Evolutionary conservation across 64 coral and sea anemone genomes (phyloP).

Genomic region (Orbicella faveolata): DNA sequence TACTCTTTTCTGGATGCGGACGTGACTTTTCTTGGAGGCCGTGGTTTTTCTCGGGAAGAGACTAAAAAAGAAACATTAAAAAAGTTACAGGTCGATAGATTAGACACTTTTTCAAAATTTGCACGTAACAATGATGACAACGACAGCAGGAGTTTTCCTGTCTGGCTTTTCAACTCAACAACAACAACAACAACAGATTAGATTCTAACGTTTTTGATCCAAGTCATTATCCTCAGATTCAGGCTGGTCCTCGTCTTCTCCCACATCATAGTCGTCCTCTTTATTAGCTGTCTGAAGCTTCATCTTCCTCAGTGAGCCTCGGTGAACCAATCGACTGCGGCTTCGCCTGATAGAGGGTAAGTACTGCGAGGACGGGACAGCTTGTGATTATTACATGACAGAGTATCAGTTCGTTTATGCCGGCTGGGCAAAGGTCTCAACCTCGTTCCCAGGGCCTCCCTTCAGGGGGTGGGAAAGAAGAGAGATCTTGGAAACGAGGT

Average conservation of each 20-base stretch:
- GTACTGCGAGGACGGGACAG: neutral
- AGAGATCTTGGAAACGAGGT: no score
- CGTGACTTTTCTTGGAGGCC: conserved; percentile 65
- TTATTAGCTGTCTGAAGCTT: conserved; percentile 33
- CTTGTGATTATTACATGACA: neutral
- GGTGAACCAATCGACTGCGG: conserved; percentile 53
- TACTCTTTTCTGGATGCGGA: conserved; percentile 87
- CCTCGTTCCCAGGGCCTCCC: no score
- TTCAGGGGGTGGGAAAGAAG: no score
- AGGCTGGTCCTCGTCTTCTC: conserved; percentile 82
- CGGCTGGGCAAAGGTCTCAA: no score
- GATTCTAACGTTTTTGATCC: conserved; percentile 34
- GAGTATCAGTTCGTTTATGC: no score
- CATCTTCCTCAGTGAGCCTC: conserved; percentile 35
- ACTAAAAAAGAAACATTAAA: conserved; percentile 1
- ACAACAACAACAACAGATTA: neutral
- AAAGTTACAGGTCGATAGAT: neutral
- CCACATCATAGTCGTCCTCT: conserved; percentile 64
- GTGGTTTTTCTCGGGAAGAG: conserved; percentile 9
- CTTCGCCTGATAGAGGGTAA: conserved; percentile 54
- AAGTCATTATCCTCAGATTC: conserved; percentile 79
- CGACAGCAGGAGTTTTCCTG: no score
- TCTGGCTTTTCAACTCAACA: no score
- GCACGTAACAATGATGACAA: no score
- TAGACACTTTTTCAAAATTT: neutral